A percentile compares a stretch with the other conserved stretches of the same genome.
phyloP scores from a whole-genome alignment of 2,888 invertebrate species.

The Dermolepida albohirtum region DNA sequence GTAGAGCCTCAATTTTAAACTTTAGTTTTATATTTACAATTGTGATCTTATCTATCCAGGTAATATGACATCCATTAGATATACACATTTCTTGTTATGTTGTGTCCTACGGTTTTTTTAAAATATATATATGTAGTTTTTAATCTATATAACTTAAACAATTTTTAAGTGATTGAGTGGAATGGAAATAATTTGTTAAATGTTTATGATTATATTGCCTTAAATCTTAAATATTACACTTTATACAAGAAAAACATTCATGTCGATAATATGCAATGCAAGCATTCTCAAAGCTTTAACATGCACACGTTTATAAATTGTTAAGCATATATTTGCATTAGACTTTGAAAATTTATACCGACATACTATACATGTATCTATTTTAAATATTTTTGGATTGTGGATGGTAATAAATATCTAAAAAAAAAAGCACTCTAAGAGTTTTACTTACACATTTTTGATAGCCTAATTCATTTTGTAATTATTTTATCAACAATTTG shows the following conservation, averaged over 20 bases:
- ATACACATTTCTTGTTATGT: background rate
- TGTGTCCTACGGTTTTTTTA: constrained; percentile 11
- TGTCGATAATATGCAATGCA: constrained; percentile 5
- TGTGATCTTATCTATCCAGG: constrained; percentile 27
- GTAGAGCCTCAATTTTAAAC: constrained; percentile 36
- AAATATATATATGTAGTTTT: background rate
- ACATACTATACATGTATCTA: constrained; percentile 7
- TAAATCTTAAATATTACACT: constrained; percentile 32
- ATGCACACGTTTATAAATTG: constrained; percentile 19
- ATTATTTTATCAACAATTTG: no score
- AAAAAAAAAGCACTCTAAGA: background rate
- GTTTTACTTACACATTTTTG: background rate
- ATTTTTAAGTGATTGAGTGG: constrained; percentile 3
- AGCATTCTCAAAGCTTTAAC: constrained; percentile 19
- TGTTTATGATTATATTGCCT: constrained; percentile 3
- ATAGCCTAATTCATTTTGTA: no score
- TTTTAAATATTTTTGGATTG: constrained; percentile 35
- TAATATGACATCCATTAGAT: constrained; percentile 11
- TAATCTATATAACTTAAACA: background rate
- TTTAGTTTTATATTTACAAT: constrained; percentile 13
- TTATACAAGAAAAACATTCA: constrained; percentile 10
- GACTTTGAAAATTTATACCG: constrained; percentile 24
- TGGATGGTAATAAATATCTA: constrained; percentile 25
- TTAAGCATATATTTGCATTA: constrained; percentile 21
- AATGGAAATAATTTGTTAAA: constrained; percentile 14